Base-by-base conservation (phyloP, 2,888 invertebrate genomes). In the Ashinkailepas kermadecensis region DNA sequence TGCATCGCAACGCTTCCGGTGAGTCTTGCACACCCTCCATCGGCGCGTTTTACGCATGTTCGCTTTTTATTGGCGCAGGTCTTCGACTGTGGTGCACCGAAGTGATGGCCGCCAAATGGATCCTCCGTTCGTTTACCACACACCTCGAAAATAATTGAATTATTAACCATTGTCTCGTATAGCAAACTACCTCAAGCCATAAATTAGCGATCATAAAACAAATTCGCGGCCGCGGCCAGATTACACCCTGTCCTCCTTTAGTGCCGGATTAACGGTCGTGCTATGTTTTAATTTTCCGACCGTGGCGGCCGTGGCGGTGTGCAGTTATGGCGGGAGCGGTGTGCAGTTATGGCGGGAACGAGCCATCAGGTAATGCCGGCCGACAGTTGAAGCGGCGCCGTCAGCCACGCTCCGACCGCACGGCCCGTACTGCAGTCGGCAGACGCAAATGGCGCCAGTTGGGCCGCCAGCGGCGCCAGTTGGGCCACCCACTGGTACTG, bases 271-370 rank as follows among this genome's bases (percentile, higher is more conserved):
- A 65, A 65, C 23, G 65, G 23, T 39, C n/a, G 23, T 23, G 65
- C 23, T 65, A 65, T 65, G 65, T 65, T 65, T 65, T 65, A 94
- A 95, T 84, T 92, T 93, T 87, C 95, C 95, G 89, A 91, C 93
- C 85, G 92, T 39, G 39, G 94, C 85, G 92, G 93, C 85, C 97
- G 97, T 88, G 97, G 97, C 89, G 97, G 97, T n/a, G 15, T 23
- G n/a, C 65, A 23, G 7, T 65, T 39, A 39, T 39, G 39, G 39
- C 39, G 39, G 39, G 39, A 39, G 39, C 39, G 39, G 39, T 39
- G 39, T 39, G 39, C 39, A 39, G 39, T 39, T 39, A 12, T 65
- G 23, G 65, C 65, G 65, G 65, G 15, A 23, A 65, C n/a, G n/a
- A 8, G 10, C 65, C 23, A 65, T 65, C 62, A 18, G 13, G 62